phyloP scores from a whole-genome alignment of 2,113 vertebrate genomes.

The Caracal caracal region DNA sequence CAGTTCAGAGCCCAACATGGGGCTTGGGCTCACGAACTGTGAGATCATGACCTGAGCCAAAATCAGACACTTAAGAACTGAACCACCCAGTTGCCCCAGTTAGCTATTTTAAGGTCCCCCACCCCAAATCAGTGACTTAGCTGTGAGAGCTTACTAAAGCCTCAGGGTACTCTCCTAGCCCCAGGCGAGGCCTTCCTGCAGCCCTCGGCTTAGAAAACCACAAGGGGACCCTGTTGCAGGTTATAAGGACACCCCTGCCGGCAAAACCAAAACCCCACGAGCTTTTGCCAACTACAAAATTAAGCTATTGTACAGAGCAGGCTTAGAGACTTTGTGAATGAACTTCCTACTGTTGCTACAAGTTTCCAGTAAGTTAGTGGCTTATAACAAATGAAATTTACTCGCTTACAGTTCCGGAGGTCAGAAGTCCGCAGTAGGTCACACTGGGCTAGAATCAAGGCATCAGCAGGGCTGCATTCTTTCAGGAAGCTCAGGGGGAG shows the following conservation, averaged over 20 bases:
- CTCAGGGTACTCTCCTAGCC: background rate
- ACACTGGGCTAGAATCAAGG: background rate
- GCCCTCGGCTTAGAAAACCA: background rate
- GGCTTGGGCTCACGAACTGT: no score
- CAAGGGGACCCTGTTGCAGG: no score
- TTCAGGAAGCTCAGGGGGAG: background rate
- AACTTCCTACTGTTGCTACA: background rate
- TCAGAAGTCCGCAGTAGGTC: background rate
- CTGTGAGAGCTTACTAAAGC: background rate
- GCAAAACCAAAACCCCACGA: background rate
- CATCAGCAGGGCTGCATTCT: fast-evolving
- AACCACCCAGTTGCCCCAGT: no score
- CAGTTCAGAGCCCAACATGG: no score
- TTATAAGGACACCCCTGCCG: background rate
- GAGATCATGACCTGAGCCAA: no score
- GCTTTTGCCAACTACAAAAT: background rate
- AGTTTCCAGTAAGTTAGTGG: background rate
- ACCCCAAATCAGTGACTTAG: background rate
- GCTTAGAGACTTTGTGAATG: background rate
- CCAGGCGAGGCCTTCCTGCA: background rate
- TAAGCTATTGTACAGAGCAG: background rate
- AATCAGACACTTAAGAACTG: no score
- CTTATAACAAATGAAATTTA: background rate
- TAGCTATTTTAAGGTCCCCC: background rate
- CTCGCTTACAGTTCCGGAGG: background rate